Percentiles rank a stretch among this genome's conserved stretches.
Conservation (phyloP, 2,113 vertebrate species). For the Limanda limanda region DNA sequence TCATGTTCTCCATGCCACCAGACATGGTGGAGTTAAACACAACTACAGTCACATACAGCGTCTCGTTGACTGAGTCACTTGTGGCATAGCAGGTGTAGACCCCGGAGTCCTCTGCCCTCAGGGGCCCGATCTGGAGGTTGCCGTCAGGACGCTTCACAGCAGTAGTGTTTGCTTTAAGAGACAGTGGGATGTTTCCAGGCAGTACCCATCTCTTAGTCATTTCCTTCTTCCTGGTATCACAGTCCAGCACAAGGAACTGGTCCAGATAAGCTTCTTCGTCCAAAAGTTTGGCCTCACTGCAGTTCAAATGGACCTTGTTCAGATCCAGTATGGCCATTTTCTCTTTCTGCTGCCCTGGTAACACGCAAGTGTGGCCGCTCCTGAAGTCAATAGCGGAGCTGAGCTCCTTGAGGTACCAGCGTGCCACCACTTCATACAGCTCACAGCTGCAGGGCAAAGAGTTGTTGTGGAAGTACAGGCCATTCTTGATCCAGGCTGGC, state of each 20-base stretch:
- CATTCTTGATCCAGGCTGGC: slow-evolving; percentile 91
- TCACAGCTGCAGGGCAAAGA: slow-evolving; percentile 87
- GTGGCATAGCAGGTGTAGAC: slow-evolving; percentile 91
- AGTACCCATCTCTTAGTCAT: slow-evolving; percentile 88
- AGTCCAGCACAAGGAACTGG: slow-evolving; percentile 85
- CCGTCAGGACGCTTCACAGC: slow-evolving; percentile 76
- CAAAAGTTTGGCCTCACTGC: slow-evolving; percentile 86
- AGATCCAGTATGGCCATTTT: slow-evolving; percentile 79
- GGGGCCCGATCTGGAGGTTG: slow-evolving; percentile 82
- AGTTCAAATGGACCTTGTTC: slow-evolving; percentile 86
- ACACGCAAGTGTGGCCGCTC: slow-evolving; percentile 83
- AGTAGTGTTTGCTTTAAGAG: slow-evolving; percentile 73
- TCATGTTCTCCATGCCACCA: slow-evolving; percentile 88
- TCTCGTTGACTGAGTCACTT: slow-evolving; percentile 91
- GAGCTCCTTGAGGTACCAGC: slow-evolving; percentile 86
- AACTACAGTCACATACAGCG: slow-evolving; percentile 89
- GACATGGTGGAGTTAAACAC: slow-evolving; percentile 89
- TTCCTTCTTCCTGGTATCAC: slow-evolving; percentile 87
- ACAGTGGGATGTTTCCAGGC: slow-evolving; percentile 82
- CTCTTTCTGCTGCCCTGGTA: slow-evolving; percentile 60
- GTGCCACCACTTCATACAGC: slow-evolving; percentile 87
- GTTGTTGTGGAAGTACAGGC: slow-evolving; percentile 95
- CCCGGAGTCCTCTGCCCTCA: slow-evolving; percentile 87
- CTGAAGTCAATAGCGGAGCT: slow-evolving; percentile 89
- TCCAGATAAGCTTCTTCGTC: slow-evolving; percentile 86